Evolutionary conservation across 2,113 vertebrate genomes (phyloP).

Genomic region (Eurystomus gularis): DNA sequence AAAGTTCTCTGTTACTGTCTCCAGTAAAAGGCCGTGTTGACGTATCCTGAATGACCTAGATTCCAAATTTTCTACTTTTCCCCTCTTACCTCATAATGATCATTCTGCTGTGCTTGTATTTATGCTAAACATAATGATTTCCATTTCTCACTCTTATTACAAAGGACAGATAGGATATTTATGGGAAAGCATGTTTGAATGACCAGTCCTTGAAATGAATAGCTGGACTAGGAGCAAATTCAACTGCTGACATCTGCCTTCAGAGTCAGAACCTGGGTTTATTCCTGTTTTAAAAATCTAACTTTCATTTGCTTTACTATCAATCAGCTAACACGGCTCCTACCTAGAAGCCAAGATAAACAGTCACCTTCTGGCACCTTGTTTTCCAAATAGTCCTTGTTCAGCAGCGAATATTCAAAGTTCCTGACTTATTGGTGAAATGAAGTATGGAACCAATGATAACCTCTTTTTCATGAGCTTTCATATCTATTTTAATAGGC

Average conservation of each 20-base stretch:
- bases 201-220: background rate
- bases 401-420: background rate
- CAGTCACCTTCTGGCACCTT: background rate
- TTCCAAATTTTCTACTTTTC: background rate
- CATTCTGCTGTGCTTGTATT: background rate
- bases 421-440: background rate
- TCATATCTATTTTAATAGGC: background rate
- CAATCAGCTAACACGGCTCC: background rate
- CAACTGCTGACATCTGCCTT: background rate
- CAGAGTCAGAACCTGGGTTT: background rate
- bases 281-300: background rate
- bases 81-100: background rate
- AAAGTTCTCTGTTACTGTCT: background rate
- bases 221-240: background rate
- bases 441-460: background rate
- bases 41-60: background rate
- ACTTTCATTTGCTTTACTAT: background rate
- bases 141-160: background rate
- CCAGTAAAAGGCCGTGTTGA: background rate
- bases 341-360: background rate
- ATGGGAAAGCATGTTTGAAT: background rate
- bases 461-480: background rate
- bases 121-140: background rate
- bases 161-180: background rate
- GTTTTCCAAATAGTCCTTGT: background rate